Evolutionary conservation across 2,888 invertebrate species (phyloP).

Genomic region (Rhagonycha lutea): DNA sequence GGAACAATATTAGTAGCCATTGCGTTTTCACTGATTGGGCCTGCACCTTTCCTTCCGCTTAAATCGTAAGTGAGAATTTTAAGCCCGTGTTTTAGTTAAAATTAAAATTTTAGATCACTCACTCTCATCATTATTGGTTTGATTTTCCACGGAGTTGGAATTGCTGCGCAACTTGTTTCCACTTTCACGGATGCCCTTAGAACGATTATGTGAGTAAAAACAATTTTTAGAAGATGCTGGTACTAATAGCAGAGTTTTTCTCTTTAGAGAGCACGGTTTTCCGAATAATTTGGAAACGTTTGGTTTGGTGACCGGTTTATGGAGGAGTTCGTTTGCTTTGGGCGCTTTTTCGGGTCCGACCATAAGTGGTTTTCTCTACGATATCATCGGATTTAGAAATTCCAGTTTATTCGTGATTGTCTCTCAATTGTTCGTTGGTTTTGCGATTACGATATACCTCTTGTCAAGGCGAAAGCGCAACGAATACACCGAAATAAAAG

Average conservation of each 20-base stretch:
- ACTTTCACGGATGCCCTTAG: constrained; percentile 83
- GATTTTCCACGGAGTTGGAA: constrained; percentile 81
- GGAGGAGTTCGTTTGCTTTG: constrained; percentile 87
- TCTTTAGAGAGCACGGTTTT: constrained; percentile 69
- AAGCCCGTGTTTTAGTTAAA: background rate
- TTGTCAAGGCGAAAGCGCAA: constrained; percentile 43
- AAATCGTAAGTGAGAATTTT: constrained; percentile 57
- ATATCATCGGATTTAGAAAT: constrained; percentile 71
- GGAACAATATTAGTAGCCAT: constrained; percentile 69
- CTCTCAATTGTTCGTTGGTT: constrained; percentile 67
- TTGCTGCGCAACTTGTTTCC: constrained; percentile 82
- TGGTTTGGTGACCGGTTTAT: constrained; percentile 85
- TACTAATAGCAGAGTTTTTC: background rate
- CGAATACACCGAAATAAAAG: constrained; percentile 52
- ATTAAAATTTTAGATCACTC: constrained; percentile 57
- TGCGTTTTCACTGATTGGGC: constrained; percentile 79
- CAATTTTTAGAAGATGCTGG: background rate
- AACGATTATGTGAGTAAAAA: constrained; percentile 69
- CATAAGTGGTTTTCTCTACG: constrained; percentile 72
- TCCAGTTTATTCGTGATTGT: constrained; percentile 73
- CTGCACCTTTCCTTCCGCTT: constrained; percentile 74
- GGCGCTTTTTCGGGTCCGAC: constrained; percentile 86
- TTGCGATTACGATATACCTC: constrained; percentile 54
- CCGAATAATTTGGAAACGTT: constrained; percentile 87
- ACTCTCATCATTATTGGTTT: constrained; percentile 73